Evolutionary conservation across 2,113 vertebrate genomes (phyloP), one percentile per base, ranked within the genome.

Genomic region (Edolisoma coerulescens): DNA sequence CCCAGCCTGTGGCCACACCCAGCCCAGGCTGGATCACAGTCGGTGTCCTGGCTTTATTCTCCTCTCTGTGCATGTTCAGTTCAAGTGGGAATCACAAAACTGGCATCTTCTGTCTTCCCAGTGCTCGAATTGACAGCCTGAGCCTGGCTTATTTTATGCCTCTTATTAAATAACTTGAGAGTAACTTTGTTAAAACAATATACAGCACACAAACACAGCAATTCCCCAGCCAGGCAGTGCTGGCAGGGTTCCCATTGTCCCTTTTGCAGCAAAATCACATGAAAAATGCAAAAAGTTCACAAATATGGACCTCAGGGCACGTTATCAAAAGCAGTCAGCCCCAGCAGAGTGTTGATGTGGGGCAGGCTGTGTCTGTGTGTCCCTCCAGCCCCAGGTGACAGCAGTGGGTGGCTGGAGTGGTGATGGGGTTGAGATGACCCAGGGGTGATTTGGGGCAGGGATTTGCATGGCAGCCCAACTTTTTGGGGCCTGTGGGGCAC

Each of bases 261-360:
- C 60, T 33, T 61, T 33, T 80, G 22, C 60, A 68, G 68, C 19
- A 75, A n/a, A 61, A 75, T 26, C 47, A 13, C 54, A 11, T 5
- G 7, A 54, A 75, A 86, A 80, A 68, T 18, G 44, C 26, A 16
- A 30, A 42, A 57, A n/a, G 4, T 22, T 75, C 54, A 9, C 52
- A 18, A 18, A 23, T 23, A 11, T 2, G 26, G 45, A 14, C 10
- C 37, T 35, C 5, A 3, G 69, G 64, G 28, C 9, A 7, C 0
- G 1, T 9, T 3, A 7, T 20, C 33, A 17, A 39, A 37, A 61
- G 32, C 24, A 2, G 1, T 6, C 18, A n/a, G 49, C 21, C 47
- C 60, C n/a, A 64, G 65, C 64, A 33, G 70, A n/a, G 24, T 24
- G 53, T 9, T 15, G 42, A 0, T 4, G 9, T 3, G 11, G 47